A percentile compares a stretch with the other conserved stretches of the same genome.
phyloP scores from a whole-genome alignment of 1,140 invertebrate genomes.

The Panonychus citri region DNA sequence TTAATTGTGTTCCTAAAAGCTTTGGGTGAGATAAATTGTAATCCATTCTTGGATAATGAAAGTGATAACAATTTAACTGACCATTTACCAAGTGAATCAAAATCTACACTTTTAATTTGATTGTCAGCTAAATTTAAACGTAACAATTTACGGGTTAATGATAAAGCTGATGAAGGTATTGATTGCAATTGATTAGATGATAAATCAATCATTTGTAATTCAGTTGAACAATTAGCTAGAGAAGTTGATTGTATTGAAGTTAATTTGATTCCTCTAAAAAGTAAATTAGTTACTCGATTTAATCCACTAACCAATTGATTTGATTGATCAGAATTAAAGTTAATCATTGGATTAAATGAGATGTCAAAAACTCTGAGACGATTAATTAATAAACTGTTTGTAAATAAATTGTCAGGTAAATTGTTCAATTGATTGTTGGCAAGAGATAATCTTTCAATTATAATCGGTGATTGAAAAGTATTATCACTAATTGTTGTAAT shows the following conservation, averaged over 20 bases:
- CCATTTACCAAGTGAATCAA: constrained; percentile 51
- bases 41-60: constrained; percentile 55
- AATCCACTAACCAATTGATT: constrained; percentile 19
- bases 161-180: constrained; percentile 28
- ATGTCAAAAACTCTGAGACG: constrained; percentile 17
- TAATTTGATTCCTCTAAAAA: not conserved
- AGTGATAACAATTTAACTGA: constrained; percentile 53
- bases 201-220: not conserved
- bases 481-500: constrained; percentile 35
- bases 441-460: constrained; percentile 45
- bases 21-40: constrained; percentile 42
- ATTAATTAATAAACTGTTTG: constrained; percentile 22
- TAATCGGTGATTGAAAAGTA: constrained; percentile 38
- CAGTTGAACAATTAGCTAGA: not conserved
- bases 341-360: constrained; percentile 16
- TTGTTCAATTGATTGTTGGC: constrained; percentile 45
- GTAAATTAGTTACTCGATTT: not conserved
- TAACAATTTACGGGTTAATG: constrained; percentile 39
- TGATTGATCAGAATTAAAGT: constrained; percentile 29
- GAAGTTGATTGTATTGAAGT: not conserved
- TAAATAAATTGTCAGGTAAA: constrained; percentile 42
- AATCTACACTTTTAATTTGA: constrained; percentile 43
- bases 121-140: constrained; percentile 72
- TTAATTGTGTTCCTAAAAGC: constrained; percentile 42
- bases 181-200: not conserved